These are phyloP conservation scores for Clarias magur DNA, from an alignment of 2,113 vertebrate genomes.

Conservation along the genomic window DNA sequence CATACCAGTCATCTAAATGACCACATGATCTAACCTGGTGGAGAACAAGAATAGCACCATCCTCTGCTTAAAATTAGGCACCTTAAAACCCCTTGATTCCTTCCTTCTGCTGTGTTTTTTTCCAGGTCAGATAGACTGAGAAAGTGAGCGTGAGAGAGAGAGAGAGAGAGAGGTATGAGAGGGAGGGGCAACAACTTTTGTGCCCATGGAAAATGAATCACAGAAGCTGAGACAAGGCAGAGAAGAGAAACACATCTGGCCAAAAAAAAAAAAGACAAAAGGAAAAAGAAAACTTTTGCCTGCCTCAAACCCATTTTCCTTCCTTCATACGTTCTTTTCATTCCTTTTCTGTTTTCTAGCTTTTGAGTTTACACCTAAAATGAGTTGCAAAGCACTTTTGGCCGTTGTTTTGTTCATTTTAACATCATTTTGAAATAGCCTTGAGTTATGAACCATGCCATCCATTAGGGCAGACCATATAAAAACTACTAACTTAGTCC, in stretches of 20 bases:
- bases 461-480: background rate
- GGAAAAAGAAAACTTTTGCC: conserved; percentile 44
- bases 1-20: background rate
- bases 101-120: conserved; percentile 52
- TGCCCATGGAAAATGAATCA: conserved; percentile 77
- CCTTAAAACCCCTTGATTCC: conserved; percentile 55
- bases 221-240: conserved; percentile 61
- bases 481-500: conserved; percentile 23
- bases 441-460: background rate
- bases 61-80: conserved; percentile 1
- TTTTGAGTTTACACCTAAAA: background rate
- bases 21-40: background rate
- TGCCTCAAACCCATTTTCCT: background rate
- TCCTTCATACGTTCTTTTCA: background rate
- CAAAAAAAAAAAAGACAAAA: conserved; percentile 36
- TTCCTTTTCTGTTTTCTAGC: background rate
- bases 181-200: conserved; percentile 41
- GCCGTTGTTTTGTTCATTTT: background rate
- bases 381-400: background rate
- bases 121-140: conserved; percentile 47
- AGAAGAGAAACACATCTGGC: conserved; percentile 73
- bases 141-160: conserved; percentile 17
- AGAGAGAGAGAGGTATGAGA: conserved; percentile 31
- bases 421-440: background rate
- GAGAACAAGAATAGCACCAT: conserved; percentile 28